Base-by-base conservation (phyloP, 2,888 invertebrate genomes). In the Diaperis boleti region DNA sequence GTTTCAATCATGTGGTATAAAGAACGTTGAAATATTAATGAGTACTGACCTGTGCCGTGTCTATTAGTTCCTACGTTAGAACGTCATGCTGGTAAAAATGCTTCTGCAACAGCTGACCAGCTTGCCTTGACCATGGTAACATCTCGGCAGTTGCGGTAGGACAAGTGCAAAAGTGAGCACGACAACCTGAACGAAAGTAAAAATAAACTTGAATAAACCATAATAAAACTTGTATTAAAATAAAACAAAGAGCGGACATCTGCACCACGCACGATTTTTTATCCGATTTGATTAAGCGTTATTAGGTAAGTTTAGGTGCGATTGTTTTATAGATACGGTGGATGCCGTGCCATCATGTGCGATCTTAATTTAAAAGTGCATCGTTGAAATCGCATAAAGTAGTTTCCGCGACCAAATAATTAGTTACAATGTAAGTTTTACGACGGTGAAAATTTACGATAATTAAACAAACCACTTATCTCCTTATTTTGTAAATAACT, bases 61-160 rank as follows among this genome's bases (percentile, higher is more conserved):
- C 26, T 39, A 42, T 55, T 55, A 55, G 14, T 8, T 33, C 11
- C 41, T 35, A 35, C 55, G 44, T 55, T 44, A 55, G 55, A 45
- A 56, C 42, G 33, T 56, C 56, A 20, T n/a, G 44, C 15, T 17
- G 35, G 45, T 54, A 33, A 35, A 50, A 42, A 42, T 33, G 29
- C 10, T 4, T 13, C 33, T 57, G 20, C 62, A 67, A 64, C 70
- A 70, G 69, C 65, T 69, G 67, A 69, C 62, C 68, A 59, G 65
- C 60, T 68, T 33, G 26, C 69, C 70, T 68, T 70, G 70, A 70
- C 70, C 70, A 69, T 69, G 70, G 62, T 47, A 63, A 65, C 55
- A 59, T 59, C 47, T 56, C 55, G 55, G 55, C 33, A 61, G 59
- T 68, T 68, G 68, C 52, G 68, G 65, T 68, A 68, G 68, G 64